Evolutionary conservation across 2,797 vertebrate species (phyloP).

Genomic region (Characodon lateralis): DNA sequence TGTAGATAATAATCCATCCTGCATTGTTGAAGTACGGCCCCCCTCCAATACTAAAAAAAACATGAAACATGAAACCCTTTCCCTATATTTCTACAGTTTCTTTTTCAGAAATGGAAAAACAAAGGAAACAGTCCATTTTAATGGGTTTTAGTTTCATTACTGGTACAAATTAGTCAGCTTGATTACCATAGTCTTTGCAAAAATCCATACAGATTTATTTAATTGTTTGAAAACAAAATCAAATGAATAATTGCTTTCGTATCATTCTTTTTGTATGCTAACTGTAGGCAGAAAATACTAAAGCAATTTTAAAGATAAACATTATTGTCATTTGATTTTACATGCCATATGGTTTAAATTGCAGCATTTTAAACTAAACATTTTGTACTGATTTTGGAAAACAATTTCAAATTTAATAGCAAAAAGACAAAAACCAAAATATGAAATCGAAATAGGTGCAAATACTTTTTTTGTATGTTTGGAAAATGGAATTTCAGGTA

Average conservation of each 20-base stretch:
- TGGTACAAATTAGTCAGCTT: background rate
- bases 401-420: background rate
- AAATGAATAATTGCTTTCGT: too few relatives aligned
- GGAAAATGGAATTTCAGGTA: background rate
- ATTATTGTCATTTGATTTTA: too few relatives aligned
- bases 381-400: background rate
- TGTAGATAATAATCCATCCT: slow-evolving; percentile 16
- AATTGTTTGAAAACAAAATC: background rate
- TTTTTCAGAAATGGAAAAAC: background rate
- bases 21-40: slow-evolving; percentile 16
- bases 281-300: too few relatives aligned
- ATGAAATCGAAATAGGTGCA: background rate
- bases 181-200: background rate
- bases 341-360: background rate
- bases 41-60: background rate
- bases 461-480: background rate
- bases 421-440: background rate
- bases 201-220: background rate
- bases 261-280: too few relatives aligned
- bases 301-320: too few relatives aligned
- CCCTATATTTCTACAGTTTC: background rate
- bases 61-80: too few relatives aligned
- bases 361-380: background rate
- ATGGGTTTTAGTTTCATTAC: background rate
- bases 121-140: background rate